A percentile compares a stretch with the other conserved stretches of the same genome.
phyloP scores from a whole-genome alignment of 1,140 invertebrate species.

The Saccostrea cuccullata region DNA sequence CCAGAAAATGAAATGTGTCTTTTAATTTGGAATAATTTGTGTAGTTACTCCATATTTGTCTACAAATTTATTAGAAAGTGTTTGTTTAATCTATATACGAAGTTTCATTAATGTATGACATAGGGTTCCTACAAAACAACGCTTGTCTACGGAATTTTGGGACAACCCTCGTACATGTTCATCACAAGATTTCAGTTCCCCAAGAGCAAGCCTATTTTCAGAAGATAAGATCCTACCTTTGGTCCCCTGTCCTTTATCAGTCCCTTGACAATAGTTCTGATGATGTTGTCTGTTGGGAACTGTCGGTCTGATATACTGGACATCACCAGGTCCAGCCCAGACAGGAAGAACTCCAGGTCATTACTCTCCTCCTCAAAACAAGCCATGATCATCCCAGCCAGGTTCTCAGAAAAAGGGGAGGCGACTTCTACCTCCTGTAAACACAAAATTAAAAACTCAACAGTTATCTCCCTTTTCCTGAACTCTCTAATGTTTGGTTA shows the following conservation, averaged over 20 bases:
- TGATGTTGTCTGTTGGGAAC: background rate
- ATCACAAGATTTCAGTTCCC: no score
- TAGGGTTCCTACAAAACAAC: no score
- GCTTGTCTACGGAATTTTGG: no score
- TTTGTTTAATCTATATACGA: no score
- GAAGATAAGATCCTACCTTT: background rate
- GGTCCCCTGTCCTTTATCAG: background rate
- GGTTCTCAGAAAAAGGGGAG: background rate
- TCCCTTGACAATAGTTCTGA: background rate
- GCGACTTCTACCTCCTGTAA: background rate
- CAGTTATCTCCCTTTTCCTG: background rate
- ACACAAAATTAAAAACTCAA: background rate
- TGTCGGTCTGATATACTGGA: conserved; percentile 4
- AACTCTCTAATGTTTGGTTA: no score
- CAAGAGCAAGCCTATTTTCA: no score
- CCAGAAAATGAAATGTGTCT: no score
- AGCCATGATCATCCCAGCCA: conserved; percentile 10
- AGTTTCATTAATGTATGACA: no score
- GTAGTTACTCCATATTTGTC: no score
- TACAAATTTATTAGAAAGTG: no score
- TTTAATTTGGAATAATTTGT: no score
- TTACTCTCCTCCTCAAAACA: background rate
- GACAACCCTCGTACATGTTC: no score
- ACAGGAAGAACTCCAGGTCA: background rate
- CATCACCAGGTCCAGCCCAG: background rate